Evolutionary conservation across 37 sponge, comb jelly and placozoan genomes (phyloP), one percentile per base, ranked within the genome.

Genomic region (Eunapius fragilis): DNA sequence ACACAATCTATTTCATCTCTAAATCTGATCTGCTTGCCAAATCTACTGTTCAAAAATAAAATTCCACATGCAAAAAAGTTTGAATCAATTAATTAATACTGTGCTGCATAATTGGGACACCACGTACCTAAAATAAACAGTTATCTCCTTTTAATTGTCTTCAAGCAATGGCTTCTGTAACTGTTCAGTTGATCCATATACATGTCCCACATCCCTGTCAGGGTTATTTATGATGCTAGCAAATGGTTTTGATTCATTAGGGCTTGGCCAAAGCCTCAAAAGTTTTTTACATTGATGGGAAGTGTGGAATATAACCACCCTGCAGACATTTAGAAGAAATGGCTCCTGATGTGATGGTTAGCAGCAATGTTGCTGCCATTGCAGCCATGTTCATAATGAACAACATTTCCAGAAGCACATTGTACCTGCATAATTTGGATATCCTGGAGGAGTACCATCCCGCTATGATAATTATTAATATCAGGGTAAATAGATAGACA

Each of bases 401-500:
- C 58, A 58, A 19, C 22, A 58, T 13, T 11, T 58, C 58, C 58
- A 58, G 22, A 12, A 58, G 14, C 58, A 58, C 49, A 70, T 38
- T 88, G 37, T 30, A 23, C 9, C 87, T 76, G 74, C 69, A 74
- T 11, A 87, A 26, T 31, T 36, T 80, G 27, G 87, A 35, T 13
- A 87, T 32, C 25, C 35, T 32, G 2, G 24, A 23, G 35, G 81
- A 87, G 38, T 48, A 80, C 10, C 68, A 3, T 35, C 81, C 74
- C 0, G 30, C 67, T 25, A 87, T 31, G 68, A 80, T 73, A 50
- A 87, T 87, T n/a, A 48, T 32, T 12, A 4, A 28, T 4, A 72
- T 69, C 11, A 87, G 49, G 24, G 48, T 23, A 75, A 73, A 80
- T 11, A 87, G 37, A 45, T 87, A 87, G 12, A 87, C 23, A 23